Percentiles rank a stretch among this genome's conserved stretches.
Evolutionary conservation across 92 coral and sea anemone species (phyloP).

Genomic region (Zoanthus sansibaricus): DNA sequence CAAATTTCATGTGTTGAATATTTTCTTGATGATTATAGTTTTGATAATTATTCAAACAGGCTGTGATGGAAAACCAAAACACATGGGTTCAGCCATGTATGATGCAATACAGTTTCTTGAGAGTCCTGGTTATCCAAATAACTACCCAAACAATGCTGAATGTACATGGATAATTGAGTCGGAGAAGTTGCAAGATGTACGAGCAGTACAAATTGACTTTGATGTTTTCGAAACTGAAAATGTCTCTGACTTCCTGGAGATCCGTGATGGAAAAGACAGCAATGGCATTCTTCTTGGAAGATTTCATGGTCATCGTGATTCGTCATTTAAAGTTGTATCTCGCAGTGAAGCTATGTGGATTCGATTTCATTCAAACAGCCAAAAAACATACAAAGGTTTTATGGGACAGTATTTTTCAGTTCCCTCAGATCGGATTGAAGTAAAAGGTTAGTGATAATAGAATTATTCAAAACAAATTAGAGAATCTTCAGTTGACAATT

Average conservation of each 20-base stretch:
- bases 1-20: neutral
- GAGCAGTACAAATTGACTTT: slow-evolving; percentile 28
- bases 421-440: neutral
- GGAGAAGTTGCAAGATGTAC: neutral
- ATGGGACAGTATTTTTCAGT: neutral
- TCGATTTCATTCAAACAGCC: slow-evolving; percentile 29
- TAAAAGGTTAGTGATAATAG: slow-evolving; percentile 7
- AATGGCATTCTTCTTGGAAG: slow-evolving; percentile 24
- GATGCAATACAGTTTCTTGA: slow-evolving; percentile 43
- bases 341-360: slow-evolving; percentile 19
- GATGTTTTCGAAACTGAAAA: slow-evolving; percentile 38
- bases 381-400: slow-evolving; percentile 25
- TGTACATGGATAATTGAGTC: slow-evolving; percentile 60
- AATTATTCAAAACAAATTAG: too few relatives aligned
- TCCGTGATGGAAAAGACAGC: slow-evolving; percentile 35
- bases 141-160: slow-evolving; percentile 56
- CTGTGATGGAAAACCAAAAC: slow-evolving; percentile 48
- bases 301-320: neutral
- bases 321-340: slow-evolving; percentile 3
- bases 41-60: slow-evolving; percentile 9
- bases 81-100: slow-evolving; percentile 7
- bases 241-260: slow-evolving; percentile 32
- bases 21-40: neutral
- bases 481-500: too few relatives aligned
- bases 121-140: slow-evolving; percentile 58